Conservation (phyloP, 2,113 vertebrate species). For the Fulica atra region DNA sequence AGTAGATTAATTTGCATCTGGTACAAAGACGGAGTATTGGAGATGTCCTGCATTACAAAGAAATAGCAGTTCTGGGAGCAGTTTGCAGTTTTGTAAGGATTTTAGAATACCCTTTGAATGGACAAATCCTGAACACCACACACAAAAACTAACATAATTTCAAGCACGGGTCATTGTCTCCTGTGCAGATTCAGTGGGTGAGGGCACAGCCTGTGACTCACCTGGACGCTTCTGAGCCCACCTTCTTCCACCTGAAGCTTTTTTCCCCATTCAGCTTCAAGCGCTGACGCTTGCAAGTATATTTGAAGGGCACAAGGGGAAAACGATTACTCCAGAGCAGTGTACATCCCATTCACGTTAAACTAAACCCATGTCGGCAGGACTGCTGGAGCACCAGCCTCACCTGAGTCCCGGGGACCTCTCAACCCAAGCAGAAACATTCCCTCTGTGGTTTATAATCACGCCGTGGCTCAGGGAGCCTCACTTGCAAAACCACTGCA, state of each 20-base stretch:
- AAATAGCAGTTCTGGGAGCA: not conserved
- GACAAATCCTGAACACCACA: rapidly evolving
- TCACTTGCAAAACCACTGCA: not conserved
- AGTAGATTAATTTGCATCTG: not conserved
- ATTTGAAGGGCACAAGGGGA: not conserved
- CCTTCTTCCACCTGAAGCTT: not conserved
- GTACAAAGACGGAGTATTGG: not conserved
- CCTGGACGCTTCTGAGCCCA: not conserved
- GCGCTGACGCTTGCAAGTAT: not conserved
- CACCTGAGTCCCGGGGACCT: not conserved
- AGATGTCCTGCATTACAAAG: not conserved
- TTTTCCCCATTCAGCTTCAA: not conserved
- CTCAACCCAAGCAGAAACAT: not conserved
- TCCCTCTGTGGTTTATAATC: not conserved
- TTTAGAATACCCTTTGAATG: not conserved
- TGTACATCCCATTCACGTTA: not conserved
- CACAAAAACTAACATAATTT: rapidly evolving
- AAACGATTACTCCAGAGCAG: not conserved
- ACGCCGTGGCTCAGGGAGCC: not conserved
- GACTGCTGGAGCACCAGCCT: not conserved
- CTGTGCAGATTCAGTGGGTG: not conserved
- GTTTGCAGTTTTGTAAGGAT: not conserved
- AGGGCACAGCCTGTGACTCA: not conserved
- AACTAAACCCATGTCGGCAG: not conserved
- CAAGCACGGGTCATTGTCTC: not conserved